Evolutionary conservation across 2,888 invertebrate species (phyloP), one percentile per base, ranked within the genome.

Genomic region (Dolomedes plantarius): DNA sequence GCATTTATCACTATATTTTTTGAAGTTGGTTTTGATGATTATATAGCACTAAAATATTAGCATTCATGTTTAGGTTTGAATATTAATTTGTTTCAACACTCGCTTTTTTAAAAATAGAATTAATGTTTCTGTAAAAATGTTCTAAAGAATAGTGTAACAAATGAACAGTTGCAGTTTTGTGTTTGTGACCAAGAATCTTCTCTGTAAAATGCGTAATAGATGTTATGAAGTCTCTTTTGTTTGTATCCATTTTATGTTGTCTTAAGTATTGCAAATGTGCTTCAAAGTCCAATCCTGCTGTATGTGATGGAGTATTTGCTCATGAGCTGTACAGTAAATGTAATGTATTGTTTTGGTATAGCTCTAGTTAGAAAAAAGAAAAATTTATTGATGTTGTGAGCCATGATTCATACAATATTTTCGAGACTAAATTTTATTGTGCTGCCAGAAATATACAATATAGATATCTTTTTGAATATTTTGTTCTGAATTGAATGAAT

Each of bases 231-330:
- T 5, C 6, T 6, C 23, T 56, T 56, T 23, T 6, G 3, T 56
- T 56, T 56, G 46, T 46, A 46, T 7, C 36, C 36, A 46, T 5
- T 16, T 46, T n/a, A n/a, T 46, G 46, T 46, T 46, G 16, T 46
- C 36, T 11, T 36, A 46, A 2, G 2, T 46, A 46, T 46, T 46
- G 46, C 46, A 46, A 46, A 46, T 56, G 5, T 56, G 19, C 23
- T 56, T 56, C 56, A 16, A 23, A 56, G 56, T 56, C 56, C 56
- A 56, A 23, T 56, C 23, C 56, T 56, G 56, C 56, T 56, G 23
- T 56, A 56, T 56, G 56, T 56, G 56, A 56, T 56, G 56, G 56
- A 56, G 56, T 56, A 56, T 56, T 56, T 56, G 56, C 56, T 56
- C 56, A 56, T 56, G 11, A 56, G 56, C 19, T 56, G 56, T 56